Evolutionary conservation across 2,888 invertebrate species (phyloP).

Genomic region (Spilosoma lubricipeda): DNA sequence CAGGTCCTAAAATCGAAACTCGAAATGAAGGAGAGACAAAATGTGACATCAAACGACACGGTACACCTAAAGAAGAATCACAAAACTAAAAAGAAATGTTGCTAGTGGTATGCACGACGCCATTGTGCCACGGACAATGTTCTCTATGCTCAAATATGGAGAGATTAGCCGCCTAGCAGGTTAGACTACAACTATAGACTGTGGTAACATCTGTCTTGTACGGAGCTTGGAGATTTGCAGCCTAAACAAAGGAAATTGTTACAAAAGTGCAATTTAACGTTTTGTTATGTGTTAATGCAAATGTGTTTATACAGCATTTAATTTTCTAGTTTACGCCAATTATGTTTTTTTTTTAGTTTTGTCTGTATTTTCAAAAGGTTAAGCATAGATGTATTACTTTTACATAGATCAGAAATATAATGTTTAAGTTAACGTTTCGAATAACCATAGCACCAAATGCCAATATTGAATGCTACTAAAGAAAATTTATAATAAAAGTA

Average conservation of each 20-base stretch:
- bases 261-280: slow-evolving; percentile 3
- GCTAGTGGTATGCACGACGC: slow-evolving; percentile 77
- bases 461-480: slow-evolving; percentile 4
- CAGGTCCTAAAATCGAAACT: slow-evolving; percentile 95
- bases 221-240: slow-evolving; percentile 16
- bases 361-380: background rate
- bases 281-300: slow-evolving; percentile 13
- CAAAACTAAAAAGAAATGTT: slow-evolving; percentile 88
- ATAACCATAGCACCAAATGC: slow-evolving; percentile 6
- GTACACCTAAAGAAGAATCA: slow-evolving; percentile 90
- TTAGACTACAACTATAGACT: slow-evolving; percentile 24
- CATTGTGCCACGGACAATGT: slow-evolving; percentile 76
- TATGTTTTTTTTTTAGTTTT: background rate
- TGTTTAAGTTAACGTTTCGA: background rate
- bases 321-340: background rate
- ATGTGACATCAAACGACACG: slow-evolving; percentile 89
- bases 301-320: slow-evolving; percentile 10
- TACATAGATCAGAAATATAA: background rate
- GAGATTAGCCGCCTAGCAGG: slow-evolving; percentile 77
- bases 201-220: slow-evolving; percentile 19
- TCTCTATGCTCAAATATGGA: slow-evolving; percentile 81
- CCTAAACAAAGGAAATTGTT: slow-evolving; percentile 20
- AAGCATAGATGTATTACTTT: background rate
- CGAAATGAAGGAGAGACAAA: slow-evolving; percentile 91
- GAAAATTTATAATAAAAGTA: background rate